Evolutionary conservation across 92 coral and sea anemone species (phyloP), one percentile per base, ranked within the genome.

Genomic region (Zoanthus solanderi): DNA sequence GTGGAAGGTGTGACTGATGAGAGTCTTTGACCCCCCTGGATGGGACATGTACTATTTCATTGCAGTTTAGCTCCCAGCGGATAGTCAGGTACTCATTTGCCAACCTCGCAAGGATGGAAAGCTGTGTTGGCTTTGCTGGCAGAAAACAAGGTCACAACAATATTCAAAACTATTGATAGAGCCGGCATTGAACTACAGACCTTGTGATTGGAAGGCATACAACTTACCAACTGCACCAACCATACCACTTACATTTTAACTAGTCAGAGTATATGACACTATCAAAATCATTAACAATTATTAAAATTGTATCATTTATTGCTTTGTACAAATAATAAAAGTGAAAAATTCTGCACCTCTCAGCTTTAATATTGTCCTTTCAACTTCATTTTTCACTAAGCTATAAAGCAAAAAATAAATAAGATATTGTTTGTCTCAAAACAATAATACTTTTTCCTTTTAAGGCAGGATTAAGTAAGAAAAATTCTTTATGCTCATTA

Each of bases 361-460:
- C 28, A 57, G 57, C 17, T 78, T 78, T 57, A n/a, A 32, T 37
- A 16, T 18, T 32, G 45, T 32, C 18, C 78, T 88, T 80, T 83
- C 88, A 61, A 50, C 76, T 61, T 58, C 76, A 5, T 31, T 48
- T 10, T 32, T 65, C 54, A 15, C 34, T 60, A 72, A 58, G 18
- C 84, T 78, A 71, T 34, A 60, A 78, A 56, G 47, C 17, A 78
- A 78, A 34, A 18, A 67, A 28, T 5, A 9, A 8, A 13, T 58
- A 13, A 58, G n/a, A 58, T 3, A 58, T n/a, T 12, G n/a, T 58
- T 16, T 58, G 18, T 16, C 5, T 13, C 5, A 13, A 2, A 50
- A 50, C 0, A 47, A 4, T 47, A 4, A 11, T 50, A 50, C 9
- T 50, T 2, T 7, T 50, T 47, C 1, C 56, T 0, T 1, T 7